phyloP scores from a whole-genome alignment of 2,888 invertebrate species.

The Entomobrya proxima region DNA sequence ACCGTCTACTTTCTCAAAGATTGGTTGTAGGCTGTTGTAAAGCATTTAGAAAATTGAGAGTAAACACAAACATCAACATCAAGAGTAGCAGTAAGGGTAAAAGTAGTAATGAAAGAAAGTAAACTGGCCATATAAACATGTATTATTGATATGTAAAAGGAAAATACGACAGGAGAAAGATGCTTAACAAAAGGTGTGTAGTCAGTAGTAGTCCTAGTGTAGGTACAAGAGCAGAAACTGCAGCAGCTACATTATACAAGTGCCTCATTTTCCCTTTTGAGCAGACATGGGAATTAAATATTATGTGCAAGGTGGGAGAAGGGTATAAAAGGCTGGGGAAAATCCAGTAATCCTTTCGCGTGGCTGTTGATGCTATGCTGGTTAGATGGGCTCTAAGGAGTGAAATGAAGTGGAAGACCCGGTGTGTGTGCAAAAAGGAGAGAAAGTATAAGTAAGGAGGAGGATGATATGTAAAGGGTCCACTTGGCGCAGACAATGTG shows the following conservation, averaged over 20 bases:
- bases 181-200: neutral
- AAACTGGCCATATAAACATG: no score
- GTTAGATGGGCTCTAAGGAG: neutral
- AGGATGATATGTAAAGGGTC: slow-evolving; percentile 29
- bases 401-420: neutral
- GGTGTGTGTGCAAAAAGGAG: neutral
- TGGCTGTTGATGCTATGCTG: neutral
- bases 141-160: no score
- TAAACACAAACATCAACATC: no score
- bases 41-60: no score
- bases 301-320: neutral
- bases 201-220: neutral
- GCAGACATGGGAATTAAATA: neutral
- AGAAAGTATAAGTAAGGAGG: neutral
- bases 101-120: no score
- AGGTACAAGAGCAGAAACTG: neutral
- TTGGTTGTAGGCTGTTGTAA: no score
- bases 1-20: no score
- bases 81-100: no score
- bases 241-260: no score
- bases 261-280: neutral
- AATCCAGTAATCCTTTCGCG: neutral
- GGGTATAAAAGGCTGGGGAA: neutral
- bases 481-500: slow-evolving; percentile 45
- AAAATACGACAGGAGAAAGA: no score